Base-by-base conservation (phyloP, 2,113 vertebrate species). In the Catharus fuscescens region DNA sequence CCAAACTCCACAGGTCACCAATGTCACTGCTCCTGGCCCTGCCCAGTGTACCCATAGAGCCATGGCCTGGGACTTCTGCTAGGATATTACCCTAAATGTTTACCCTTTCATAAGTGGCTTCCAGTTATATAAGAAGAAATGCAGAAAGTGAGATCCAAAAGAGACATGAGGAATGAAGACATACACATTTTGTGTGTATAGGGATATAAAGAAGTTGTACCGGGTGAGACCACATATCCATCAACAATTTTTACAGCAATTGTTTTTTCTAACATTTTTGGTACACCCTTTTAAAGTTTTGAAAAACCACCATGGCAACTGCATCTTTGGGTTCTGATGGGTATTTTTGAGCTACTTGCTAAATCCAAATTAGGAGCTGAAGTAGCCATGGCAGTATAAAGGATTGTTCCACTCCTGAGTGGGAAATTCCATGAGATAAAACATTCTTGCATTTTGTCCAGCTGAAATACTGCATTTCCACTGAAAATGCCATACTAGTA, bases 381-480 rank as follows among this genome's bases (percentile, higher is more conserved):
- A 79, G 88, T 88, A 61, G 88, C 64, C 2, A 19, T 53, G 47
- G 89, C 90, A 97, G 85, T 57, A 80, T 76, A 93, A 93, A 96
- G 88, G 96, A 94, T 93, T 89, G 53, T 93, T 95, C 96, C 95
- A 78, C 92, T 97, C 88, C 96, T 95, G 90, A 97, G 90, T 93
- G 92, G 85, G 95, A 97, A 97, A 97, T 97, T 97, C 97, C 96
- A 97, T 94, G 88, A 97, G 96, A 97, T 94, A 96, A 94, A 97
- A 93, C 78, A 92, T 94, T 94, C 90, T 96, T 97, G 96, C 84
- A 74, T 65, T 90, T 89, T 93, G 90, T 97, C 97, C 97, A 94
- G 89, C 67, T 93, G 97, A 96, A 96, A 96, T 95, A 87, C 50
- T 91, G 45, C 92, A 88, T 97, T 97, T 95, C 95, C 92, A 93